These are phyloP conservation scores for Agrypnus murinus DNA, from an alignment of 2,888 invertebrate species.

Conservation along the genomic window DNA sequence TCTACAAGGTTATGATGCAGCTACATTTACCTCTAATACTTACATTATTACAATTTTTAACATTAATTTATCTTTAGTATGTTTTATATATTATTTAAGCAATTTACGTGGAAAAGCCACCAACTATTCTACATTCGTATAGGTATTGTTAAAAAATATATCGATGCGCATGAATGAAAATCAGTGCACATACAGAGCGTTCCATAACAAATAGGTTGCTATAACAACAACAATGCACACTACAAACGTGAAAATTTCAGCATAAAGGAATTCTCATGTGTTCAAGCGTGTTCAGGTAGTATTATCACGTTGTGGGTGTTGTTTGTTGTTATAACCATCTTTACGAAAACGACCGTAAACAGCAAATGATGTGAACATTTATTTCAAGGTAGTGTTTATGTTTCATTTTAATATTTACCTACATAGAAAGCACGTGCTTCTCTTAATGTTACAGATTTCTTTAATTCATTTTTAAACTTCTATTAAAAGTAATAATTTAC, in stretches of 20 bases:
- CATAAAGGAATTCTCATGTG: neutral
- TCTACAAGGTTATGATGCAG: too few relatives aligned
- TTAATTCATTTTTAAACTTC: too few relatives aligned
- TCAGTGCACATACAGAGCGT: neutral
- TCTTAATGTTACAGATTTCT: neutral
- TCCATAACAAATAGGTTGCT: slow-evolving; percentile 31
- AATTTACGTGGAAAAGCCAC: too few relatives aligned
- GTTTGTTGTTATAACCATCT: slow-evolving; percentile 21
- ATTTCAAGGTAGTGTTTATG: slow-evolving; percentile 8
- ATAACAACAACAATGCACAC: slow-evolving; percentile 33
- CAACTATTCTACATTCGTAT: too few relatives aligned
- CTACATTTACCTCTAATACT: too few relatives aligned
- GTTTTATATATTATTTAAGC: too few relatives aligned
- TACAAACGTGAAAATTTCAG: slow-evolving; percentile 43
- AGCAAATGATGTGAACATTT: slow-evolving; percentile 3
- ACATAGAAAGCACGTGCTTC: neutral
- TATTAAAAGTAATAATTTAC: too few relatives aligned
- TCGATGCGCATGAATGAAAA: slow-evolving; percentile 4
- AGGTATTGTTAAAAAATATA: too few relatives aligned
- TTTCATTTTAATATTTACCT: slow-evolving; percentile 3
- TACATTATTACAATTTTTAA: too few relatives aligned
- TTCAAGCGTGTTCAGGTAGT: slow-evolving; percentile 13
- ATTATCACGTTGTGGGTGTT: slow-evolving; percentile 22
- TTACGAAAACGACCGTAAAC: neutral
- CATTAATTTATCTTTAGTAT: too few relatives aligned